A percentile compares a stretch with the other conserved stretches of the same genome.
These are phyloP conservation scores for Polyploca ridens DNA, from an alignment of 2,888 invertebrate genomes.

Conservation along the genomic window DNA sequence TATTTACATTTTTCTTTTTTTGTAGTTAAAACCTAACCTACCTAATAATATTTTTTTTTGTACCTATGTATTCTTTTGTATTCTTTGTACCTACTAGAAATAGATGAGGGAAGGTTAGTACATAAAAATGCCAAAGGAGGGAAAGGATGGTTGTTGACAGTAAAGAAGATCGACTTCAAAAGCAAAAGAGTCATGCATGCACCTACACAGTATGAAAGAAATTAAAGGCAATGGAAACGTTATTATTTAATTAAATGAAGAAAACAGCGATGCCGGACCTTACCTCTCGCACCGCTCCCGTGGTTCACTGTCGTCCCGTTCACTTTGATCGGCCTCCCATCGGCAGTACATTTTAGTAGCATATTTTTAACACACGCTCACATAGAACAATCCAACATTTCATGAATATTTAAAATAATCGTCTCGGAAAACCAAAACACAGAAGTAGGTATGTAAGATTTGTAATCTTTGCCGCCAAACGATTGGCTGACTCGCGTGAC, in stretches of 20 bases:
- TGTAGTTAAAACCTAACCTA: no score
- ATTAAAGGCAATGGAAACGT: neutral
- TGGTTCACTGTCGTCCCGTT: constrained; percentile 71
- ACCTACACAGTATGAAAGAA: neutral
- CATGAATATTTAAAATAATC: constrained; percentile 42
- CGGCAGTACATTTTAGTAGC: constrained; percentile 81
- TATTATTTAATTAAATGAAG: neutral
- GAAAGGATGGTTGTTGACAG: neutral
- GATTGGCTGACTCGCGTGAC: constrained; percentile 74
- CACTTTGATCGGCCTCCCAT: constrained; percentile 81
- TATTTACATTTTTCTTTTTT: no score
- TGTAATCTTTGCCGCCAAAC: constrained; percentile 62
- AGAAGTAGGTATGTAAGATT: constrained; percentile 35
- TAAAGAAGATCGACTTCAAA: neutral
- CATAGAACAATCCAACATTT: constrained; percentile 64
- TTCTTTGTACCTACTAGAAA: no score
- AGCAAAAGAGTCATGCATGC: no score
- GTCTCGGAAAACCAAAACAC: constrained; percentile 61
- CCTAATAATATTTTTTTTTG: no score
- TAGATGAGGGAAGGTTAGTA: no score
- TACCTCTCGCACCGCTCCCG: constrained; percentile 80
- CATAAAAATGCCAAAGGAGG: no score
- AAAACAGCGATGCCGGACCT: constrained; percentile 39
- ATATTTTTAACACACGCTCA: constrained; percentile 69
- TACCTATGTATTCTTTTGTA: no score